Base-by-base conservation (phyloP, 2,797 vertebrate species). In the Dallia pectoralis region DNA sequence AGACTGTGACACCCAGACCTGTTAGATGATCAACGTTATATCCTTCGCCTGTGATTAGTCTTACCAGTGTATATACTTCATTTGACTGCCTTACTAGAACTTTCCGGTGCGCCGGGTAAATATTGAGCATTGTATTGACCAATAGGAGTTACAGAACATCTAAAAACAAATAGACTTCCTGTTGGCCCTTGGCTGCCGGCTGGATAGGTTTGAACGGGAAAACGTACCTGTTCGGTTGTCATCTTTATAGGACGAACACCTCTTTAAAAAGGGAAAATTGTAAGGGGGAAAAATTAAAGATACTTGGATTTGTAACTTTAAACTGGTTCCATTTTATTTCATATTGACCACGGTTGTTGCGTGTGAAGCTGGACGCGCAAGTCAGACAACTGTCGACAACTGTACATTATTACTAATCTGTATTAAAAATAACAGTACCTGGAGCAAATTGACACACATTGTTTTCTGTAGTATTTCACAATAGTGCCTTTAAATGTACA, bases 21-120 rank as follows among this genome's bases (percentile, higher is more conserved):
- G n/a, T n/a, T n/a, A n/a, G n/a, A n/a, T n/a, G n/a, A n/a, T n/a
- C n/a, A n/a, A n/a, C n/a, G n/a, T n/a, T n/a, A n/a, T n/a, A n/a
- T n/a, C n/a, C n/a, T n/a, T n/a, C n/a, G n/a, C n/a, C n/a, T n/a
- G n/a, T n/a, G n/a, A n/a, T n/a, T n/a, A n/a, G n/a, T n/a, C n/a
- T n/a, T n/a, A n/a, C n/a, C n/a, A n/a, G n/a, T n/a, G n/a, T n/a
- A 77, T 71, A 71, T 65, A 61, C 36, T 63, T 66, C 9, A 76
- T 67, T 68, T 47, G 33, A 72, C 74, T 76, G 69, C 69, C 74
- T 76, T 76, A 69, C 22, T 67, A 30, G 15, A 63, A 64, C 53
- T 25, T 27, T 22, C 16, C 16, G 53, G 53, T 27, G 8, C 53
- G 25, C 25, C 25, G 25, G 53, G 53, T 59, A 8, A 25, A n/a